Evolutionary conservation across 2,797 vertebrate genomes (phyloP), one percentile per base, ranked within the genome.

Genomic region (Apogon talboti): DNA sequence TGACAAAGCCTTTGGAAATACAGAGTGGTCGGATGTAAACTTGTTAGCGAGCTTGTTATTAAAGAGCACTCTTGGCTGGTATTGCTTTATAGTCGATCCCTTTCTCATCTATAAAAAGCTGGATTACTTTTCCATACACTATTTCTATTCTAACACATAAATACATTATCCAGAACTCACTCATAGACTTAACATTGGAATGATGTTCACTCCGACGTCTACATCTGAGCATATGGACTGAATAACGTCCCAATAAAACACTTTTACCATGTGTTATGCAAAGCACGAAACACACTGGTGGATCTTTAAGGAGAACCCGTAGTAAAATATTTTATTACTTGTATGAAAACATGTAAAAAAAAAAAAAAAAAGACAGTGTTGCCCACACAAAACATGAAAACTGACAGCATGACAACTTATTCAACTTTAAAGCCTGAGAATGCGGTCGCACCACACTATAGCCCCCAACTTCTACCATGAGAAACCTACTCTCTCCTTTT

Each of bases 81-180:
- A 75, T 76, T 82, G 82, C 81, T 87, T 89, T 83, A 90, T 68
- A 71, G 86, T 79, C 81, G 51, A 79, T 82, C 78, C 70, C 53
- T 74, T 84, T 86, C 65, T 76, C 73, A 58, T 82, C 82, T 79
- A 82, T 87, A 84, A 89, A 92, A 87, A 81, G 47, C 61, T 65
- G 63, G 51, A 90, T 82, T 61, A 70, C 79, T 90, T 88, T 87
- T 77, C 87, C 86, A 82, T 76, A 70, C 53, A 14, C 38, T 61
- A 72, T 86, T 81, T 69, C 65, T 66, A 53, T 77, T 76, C 69
- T 51, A 47, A 75, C 66, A 68, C 44, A 75, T 56, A 78, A 83
- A 80, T 42, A 58, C 40, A 60, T 46, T 43, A 58, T 47, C 45
- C 54, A 30, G 13, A 11, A 42, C 13, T 61, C 47, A 68, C 60